Evolutionary conservation across 1,140 invertebrate genomes (phyloP).

Genomic region (Cylas formicarius): DNA sequence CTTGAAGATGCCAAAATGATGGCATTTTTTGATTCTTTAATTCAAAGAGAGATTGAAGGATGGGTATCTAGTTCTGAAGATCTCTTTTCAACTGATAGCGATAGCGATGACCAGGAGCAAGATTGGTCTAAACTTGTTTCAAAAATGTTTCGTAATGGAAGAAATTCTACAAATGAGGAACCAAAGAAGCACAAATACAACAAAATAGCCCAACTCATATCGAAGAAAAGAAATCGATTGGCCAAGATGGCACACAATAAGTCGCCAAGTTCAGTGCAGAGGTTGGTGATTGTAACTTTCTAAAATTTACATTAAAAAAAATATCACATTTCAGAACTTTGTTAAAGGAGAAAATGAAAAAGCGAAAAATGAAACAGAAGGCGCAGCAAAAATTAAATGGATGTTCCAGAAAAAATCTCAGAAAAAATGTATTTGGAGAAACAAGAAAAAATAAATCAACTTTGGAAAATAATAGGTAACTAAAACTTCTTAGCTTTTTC

Average conservation of each 20-base stretch:
- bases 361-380: constrained; percentile 20
- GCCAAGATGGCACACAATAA: constrained; percentile 39
- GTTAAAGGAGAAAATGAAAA: constrained; percentile 19
- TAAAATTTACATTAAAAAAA: constrained; percentile 4
- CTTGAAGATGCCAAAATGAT: constrained; percentile 91
- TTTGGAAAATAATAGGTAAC: constrained; percentile 12
- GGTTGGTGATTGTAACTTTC: constrained; percentile 17
- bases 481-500: background rate
- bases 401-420: constrained; percentile 19
- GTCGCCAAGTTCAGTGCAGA: constrained; percentile 30
- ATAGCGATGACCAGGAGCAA: constrained; percentile 14
- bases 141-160: constrained; percentile 25
- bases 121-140: constrained; percentile 18
- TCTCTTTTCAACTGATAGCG: constrained; percentile 9
- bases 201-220: constrained; percentile 37
- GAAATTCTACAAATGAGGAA: constrained; percentile 16
- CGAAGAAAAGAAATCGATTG: constrained; percentile 34
- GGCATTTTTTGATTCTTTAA: constrained; percentile 91
- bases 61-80: constrained; percentile 12
- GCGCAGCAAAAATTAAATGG: constrained; percentile 22
- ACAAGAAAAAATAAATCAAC: constrained; percentile 21
- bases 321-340: constrained; percentile 18
- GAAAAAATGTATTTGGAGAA: constrained; percentile 23
- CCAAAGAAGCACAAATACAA: constrained; percentile 32
- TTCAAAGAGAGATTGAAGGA: constrained; percentile 80